Evolutionary conservation across 2,888 invertebrate genomes (phyloP).

Genomic region (Morpho helenor): DNA sequence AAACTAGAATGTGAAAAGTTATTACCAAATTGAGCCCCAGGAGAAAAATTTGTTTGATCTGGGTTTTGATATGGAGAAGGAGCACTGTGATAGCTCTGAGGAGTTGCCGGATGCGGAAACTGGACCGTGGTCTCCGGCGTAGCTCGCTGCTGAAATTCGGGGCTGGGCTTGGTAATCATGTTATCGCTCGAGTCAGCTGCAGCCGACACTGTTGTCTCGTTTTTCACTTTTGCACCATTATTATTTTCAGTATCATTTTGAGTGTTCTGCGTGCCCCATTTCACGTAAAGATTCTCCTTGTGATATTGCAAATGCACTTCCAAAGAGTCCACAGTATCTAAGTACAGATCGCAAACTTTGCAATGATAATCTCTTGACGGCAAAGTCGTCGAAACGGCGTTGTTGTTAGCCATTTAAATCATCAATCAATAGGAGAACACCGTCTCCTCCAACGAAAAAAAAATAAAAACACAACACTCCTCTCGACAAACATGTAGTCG

Average conservation of each 20-base stretch:
- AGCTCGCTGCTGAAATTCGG: conserved; percentile 78
- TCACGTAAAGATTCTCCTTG: conserved; percentile 86
- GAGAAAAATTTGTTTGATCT: conserved; percentile 80
- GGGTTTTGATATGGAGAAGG: conserved; percentile 82
- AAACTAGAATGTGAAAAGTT: conserved; percentile 74
- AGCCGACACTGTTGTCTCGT: conserved; percentile 81
- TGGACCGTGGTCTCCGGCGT: conserved; percentile 78
- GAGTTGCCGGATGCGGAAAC: conserved; percentile 82
- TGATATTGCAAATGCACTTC: conserved; percentile 90
- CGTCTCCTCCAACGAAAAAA: conserved; percentile 76
- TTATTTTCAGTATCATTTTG: conserved; percentile 83
- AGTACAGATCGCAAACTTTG: conserved; percentile 86
- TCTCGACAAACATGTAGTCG: conserved; percentile 68
- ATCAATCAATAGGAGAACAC: conserved; percentile 67
- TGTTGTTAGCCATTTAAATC: conserved; percentile 77
- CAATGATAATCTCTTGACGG: conserved; percentile 83
- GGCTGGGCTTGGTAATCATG: conserved; percentile 81
- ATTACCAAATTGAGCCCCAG: conserved; percentile 71
- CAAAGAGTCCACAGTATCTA: conserved; percentile 87
- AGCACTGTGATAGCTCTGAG: conserved; percentile 83
- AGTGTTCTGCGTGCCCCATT: conserved; percentile 83
- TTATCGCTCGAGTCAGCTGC: conserved; percentile 88
- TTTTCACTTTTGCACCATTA: conserved; percentile 81
- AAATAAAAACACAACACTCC: conserved; percentile 69
- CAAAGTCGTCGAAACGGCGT: conserved; percentile 74